Conservation (phyloP, 1,140 invertebrate species). For the Akabosia matsudoensis region DNA sequence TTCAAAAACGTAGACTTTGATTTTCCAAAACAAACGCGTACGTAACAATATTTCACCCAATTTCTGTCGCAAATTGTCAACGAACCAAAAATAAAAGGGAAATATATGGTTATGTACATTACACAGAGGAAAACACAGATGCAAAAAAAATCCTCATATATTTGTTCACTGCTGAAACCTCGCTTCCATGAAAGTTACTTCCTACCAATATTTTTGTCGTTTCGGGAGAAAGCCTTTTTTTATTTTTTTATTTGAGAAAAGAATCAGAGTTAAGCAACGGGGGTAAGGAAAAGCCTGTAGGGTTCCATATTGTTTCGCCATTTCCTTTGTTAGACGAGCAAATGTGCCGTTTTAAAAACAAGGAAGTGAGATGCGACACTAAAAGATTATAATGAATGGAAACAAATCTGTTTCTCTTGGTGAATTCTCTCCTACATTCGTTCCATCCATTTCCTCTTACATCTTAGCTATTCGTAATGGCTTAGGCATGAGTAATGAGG, state of each 20-base stretch:
- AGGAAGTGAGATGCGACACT: neutral
- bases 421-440: neutral
- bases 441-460: neutral
- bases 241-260: neutral
- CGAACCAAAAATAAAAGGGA: no score
- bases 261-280: neutral
- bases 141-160: no score
- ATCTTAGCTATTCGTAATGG: neutral
- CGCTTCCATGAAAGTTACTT: neutral
- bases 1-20: no score
- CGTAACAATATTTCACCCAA: no score
- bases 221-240: neutral
- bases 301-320: slow-evolving; percentile 10
- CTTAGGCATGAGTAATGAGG: no score
- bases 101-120: no score
- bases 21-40: no score
- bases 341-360: neutral
- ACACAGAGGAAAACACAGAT: no score
- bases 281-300: neutral
- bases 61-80: no score
- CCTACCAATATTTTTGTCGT: neutral
- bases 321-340: neutral
- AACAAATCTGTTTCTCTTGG: neutral
- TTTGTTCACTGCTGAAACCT: no score
- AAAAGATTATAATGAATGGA: neutral